These are phyloP conservation scores for Autographa gamma DNA, from an alignment of 2,888 invertebrate genomes.

Conservation along the genomic window DNA sequence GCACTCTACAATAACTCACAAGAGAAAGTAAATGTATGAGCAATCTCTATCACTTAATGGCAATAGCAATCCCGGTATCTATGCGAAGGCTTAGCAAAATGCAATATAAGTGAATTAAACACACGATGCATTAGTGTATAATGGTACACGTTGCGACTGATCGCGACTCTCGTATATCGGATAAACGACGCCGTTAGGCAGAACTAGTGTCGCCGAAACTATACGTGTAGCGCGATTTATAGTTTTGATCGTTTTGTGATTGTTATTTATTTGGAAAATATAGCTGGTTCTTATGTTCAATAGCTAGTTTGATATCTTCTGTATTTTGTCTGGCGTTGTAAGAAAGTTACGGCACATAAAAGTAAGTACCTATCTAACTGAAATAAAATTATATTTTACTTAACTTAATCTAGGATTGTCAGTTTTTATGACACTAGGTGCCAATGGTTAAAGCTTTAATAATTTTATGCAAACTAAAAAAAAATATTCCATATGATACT, in stretches of 20 bases:
- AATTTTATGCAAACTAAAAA: too few relatives aligned
- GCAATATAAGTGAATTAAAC: conserved; percentile 74
- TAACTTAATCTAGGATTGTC: too few relatives aligned
- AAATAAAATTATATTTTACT: too few relatives aligned
- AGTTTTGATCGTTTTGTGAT: conserved; percentile 64
- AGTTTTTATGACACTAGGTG: too few relatives aligned
- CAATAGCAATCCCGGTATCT: conserved; percentile 30
- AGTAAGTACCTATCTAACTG: too few relatives aligned
- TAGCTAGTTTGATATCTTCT: too few relatives aligned
- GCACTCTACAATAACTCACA: background rate
- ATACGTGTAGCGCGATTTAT: conserved; percentile 28
- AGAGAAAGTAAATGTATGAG: background rate
- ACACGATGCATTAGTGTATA: conserved; percentile 77
- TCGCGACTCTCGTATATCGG: conserved; percentile 77
- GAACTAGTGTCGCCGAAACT: conserved; percentile 78
- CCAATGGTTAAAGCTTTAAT: too few relatives aligned
- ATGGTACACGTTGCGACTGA: conserved; percentile 72
- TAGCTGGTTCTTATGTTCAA: too few relatives aligned
- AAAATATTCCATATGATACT: too few relatives aligned
- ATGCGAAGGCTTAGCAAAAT: conserved; percentile 59
- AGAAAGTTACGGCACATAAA: too few relatives aligned
- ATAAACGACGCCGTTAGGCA: conserved; percentile 80
- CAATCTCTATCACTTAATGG: conserved; percentile 9
- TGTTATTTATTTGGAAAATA: background rate
- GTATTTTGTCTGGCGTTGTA: too few relatives aligned